These are phyloP conservation scores for Rhagologus leucostigma DNA, from an alignment of 2,113 vertebrate genomes.

Conservation along the genomic window DNA sequence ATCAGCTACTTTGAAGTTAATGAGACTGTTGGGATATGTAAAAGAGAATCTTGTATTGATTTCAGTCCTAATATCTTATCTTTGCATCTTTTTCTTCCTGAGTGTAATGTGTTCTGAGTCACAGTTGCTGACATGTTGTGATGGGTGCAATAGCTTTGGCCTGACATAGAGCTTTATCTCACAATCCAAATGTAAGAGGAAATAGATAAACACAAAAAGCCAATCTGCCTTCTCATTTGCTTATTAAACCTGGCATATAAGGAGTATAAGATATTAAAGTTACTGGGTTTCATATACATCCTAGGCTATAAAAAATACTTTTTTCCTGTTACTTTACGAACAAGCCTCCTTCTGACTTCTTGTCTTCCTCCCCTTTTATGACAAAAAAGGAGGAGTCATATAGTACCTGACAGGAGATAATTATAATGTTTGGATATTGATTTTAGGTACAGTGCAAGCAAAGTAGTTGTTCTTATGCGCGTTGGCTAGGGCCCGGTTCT, in stretches of 20 bases:
- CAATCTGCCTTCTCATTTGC: neutral
- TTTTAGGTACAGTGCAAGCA: neutral
- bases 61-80: constrained; percentile 70
- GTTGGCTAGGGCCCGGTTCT: neutral
- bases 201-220: neutral
- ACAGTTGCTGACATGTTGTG: constrained; percentile 47
- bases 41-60: constrained; percentile 75
- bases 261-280: neutral
- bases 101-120: constrained; percentile 33
- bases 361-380: neutral
- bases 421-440: neutral
- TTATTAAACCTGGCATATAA: neutral
- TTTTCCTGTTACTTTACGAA: neutral
- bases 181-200: neutral
- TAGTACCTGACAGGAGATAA: neutral
- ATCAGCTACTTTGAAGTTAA: constrained; percentile 79
- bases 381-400: neutral
- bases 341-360: neutral
- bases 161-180: neutral
- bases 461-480: neutral
- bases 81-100: constrained; percentile 67
- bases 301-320: neutral
- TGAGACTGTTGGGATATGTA: constrained; percentile 74
- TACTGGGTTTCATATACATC: neutral
- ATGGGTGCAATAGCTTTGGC: neutral